phyloP scores from a whole-genome alignment of 2,797 vertebrate species.

The Pipistrellus nathusii region DNA sequence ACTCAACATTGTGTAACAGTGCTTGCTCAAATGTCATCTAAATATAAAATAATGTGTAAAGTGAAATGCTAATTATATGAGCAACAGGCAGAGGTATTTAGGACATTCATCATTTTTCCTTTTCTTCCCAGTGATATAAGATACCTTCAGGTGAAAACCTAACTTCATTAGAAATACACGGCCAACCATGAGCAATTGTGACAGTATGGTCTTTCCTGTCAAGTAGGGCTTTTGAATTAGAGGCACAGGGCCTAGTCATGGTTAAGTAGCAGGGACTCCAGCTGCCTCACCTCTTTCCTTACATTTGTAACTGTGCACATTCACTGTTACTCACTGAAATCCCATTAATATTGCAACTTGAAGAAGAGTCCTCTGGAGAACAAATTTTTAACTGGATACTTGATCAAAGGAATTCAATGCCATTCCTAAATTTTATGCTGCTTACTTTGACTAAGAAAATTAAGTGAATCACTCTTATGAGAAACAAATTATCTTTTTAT shows the following conservation, averaged over 20 bases:
- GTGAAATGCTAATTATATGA: conserved; percentile 54
- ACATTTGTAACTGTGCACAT: neutral
- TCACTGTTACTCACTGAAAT: neutral
- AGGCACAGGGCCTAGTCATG: neutral
- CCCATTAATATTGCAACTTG: neutral
- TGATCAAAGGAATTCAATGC: neutral
- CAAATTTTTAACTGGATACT: conserved; percentile 5
- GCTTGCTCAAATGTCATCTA: neutral
- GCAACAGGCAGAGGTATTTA: neutral
- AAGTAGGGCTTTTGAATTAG: conserved; percentile 24
- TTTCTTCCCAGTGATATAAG: neutral
- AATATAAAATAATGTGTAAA: conserved; percentile 34
- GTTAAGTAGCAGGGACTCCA: neutral
- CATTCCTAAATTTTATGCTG: neutral
- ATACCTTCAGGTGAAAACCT: conserved; percentile 9
- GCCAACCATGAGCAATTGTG: neutral
- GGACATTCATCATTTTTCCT: neutral
- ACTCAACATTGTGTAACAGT: neutral
- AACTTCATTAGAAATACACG: neutral
- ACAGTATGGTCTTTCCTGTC: neutral
- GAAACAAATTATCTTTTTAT: neutral
- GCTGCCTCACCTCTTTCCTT: neutral
- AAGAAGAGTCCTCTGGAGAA: neutral
- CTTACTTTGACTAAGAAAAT: neutral
- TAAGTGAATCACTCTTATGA: neutral